A percentile compares a stretch with the other conserved stretches of the same genome.
Evolutionary conservation across 30 jellyfish, hydroid and myxozoan genomes (phyloP).

Genomic region (Kudoa iwatai): DNA sequence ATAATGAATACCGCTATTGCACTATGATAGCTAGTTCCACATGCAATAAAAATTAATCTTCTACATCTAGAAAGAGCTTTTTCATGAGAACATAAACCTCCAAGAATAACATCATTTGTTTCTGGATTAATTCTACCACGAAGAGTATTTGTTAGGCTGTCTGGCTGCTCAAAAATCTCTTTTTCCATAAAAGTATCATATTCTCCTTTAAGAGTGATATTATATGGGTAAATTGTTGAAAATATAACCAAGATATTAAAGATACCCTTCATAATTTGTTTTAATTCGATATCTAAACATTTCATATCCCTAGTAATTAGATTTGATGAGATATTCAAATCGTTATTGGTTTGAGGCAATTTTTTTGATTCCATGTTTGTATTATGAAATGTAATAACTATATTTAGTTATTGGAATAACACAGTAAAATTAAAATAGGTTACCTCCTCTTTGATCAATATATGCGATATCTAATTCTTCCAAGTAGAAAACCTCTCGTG

Average conservation of each 20-base stretch:
- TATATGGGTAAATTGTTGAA: too few relatives aligned
- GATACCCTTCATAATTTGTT: conserved; percentile 71
- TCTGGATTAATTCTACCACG: conserved; percentile 78
- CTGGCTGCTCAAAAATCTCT: conserved; percentile 97
- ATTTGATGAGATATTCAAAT: too few relatives aligned
- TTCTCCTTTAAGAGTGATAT: conserved; percentile 71
- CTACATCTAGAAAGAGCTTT: conserved; percentile 49
- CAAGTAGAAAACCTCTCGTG: conserved; percentile 39
- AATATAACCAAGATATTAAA: too few relatives aligned
- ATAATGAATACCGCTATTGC: conserved; percentile 33
- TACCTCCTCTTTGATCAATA: conserved; percentile 30
- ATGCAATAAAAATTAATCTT: conserved; percentile 68
- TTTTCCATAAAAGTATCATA: conserved; percentile 76
- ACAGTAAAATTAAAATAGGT: background rate
- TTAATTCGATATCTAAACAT: conserved; percentile 34
- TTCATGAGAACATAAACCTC: conserved; percentile 81
- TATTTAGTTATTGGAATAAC: background rate
- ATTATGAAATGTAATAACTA: conserved; percentile 12
- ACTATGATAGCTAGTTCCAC: conserved; percentile 96
- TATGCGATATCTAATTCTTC: conserved; percentile 74
- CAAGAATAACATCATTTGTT: conserved; percentile 14
- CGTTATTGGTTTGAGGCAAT: too few relatives aligned
- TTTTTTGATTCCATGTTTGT: too few relatives aligned
- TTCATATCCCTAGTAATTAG: too few relatives aligned
- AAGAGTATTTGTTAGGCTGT: conserved; percentile 47